A percentile compares a stretch with the other conserved stretches of the same genome.
These are phyloP conservation scores for Thrips palmi DNA, from an alignment of 1,140 invertebrate genomes.

Conservation along the genomic window DNA sequence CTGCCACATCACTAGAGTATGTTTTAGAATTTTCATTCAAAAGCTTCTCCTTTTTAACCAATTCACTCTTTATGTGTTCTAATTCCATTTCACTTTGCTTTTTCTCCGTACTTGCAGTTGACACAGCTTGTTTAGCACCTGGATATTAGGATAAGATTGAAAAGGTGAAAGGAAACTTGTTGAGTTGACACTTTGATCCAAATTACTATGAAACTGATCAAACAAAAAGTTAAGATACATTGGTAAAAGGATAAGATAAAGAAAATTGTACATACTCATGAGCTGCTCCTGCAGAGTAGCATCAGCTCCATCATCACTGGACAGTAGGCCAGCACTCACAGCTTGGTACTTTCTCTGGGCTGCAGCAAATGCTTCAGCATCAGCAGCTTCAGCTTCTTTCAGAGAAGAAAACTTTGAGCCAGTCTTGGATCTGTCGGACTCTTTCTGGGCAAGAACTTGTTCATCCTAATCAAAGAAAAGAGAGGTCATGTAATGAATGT, in stretches of 20 bases:
- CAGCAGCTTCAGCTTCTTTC: conserved; percentile 41
- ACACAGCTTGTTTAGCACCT: conserved; percentile 56
- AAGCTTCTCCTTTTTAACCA: conserved; percentile 47
- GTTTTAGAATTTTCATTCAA: conserved; percentile 31
- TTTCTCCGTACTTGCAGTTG: conserved; percentile 58
- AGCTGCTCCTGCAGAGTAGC: conserved; percentile 80
- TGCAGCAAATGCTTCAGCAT: conserved; percentile 43
- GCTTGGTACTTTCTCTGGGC: conserved; percentile 70
- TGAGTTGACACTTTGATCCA: too few species aligned
- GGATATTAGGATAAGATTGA: too few species aligned
- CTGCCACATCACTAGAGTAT: background rate
- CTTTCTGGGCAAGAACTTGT: conserved; percentile 38
- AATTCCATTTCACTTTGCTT: conserved; percentile 64
- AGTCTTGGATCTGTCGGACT: conserved; percentile 44
- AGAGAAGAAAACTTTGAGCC: conserved; percentile 49
- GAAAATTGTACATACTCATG: conserved; percentile 36
- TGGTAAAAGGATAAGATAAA: background rate
- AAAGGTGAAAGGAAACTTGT: too few species aligned
- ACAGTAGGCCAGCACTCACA: conserved; percentile 60
- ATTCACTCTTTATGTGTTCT: conserved; percentile 42
- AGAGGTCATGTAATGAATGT: conserved; percentile 10
- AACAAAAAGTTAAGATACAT: background rate
- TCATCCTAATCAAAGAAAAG: conserved; percentile 31
- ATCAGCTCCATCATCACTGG: conserved; percentile 58
- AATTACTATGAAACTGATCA: too few species aligned